Evolutionary conservation across 2,113 vertebrate genomes (phyloP), one percentile per base, ranked within the genome.

Genomic region (Brachirus orientalis): DNA sequence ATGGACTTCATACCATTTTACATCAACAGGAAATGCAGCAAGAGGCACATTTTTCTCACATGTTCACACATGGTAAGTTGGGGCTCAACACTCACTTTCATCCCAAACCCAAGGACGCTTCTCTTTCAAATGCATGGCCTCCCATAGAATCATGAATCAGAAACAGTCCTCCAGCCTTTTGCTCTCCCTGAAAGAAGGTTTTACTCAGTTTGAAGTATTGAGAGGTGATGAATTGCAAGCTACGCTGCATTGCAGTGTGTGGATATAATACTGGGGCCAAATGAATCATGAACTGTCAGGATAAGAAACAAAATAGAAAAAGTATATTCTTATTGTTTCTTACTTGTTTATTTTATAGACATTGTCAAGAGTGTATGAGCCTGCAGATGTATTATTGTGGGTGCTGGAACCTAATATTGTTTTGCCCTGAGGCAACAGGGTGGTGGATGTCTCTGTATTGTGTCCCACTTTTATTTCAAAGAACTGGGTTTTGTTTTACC

Each of bases 81-180:
- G 1, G 0, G 28, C 63, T 60, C 19, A 6, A 13, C 18, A 18
- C 61, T 78, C 17, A 36, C 66, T 79, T 82, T 82, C 64, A 72
- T 72, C 72, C 67, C 63, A 20, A 35, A 41, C 70, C 70, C n/a
- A 38, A 67, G 53, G 77, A 69, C 52, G 10, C 22, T 33, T 72
- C 45, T 58, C 63, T 51, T 65, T 66, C 17, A 73, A 68, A 78
- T 75, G 40, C 61, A 72, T 20, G 7, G 56, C 41, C 36, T 76
- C 48, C 51, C 71, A 58, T 55, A 79, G 54, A 87, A 88, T 86
- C 72, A 68, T 51, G 61, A 84, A 84, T 80, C 69, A 79, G 68
- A 80, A 75, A 38, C 53, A 46, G 53, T 71, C 72, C 75, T 67
- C 45, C 54, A 16, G 80, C 71, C 66, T 65, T 84, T 58, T 43